These are phyloP conservation scores for Aphaenogaster floridana DNA, from an alignment of 1,140 invertebrate genomes.

Conservation along the genomic window DNA sequence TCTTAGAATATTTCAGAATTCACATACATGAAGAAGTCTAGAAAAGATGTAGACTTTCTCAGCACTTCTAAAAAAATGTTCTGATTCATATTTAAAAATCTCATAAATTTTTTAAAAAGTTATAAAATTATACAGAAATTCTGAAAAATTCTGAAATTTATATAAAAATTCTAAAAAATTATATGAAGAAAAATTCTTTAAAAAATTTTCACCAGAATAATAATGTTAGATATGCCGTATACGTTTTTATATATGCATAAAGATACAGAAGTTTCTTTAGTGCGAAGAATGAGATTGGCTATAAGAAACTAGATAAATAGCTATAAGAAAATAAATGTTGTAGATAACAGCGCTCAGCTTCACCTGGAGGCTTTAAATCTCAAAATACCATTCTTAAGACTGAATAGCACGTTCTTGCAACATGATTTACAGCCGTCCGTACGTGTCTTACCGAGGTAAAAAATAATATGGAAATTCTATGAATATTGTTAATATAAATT, in stretches of 20 bases:
- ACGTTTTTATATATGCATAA: not conserved
- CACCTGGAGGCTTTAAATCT: constrained; percentile 69
- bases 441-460: constrained; percentile 81
- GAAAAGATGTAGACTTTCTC: too few relatives aligned
- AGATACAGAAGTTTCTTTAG: not conserved
- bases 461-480: not conserved
- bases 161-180: too few relatives aligned
- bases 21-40: too few relatives aligned
- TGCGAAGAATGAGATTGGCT: not conserved
- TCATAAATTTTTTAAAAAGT: too few relatives aligned
- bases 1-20: too few relatives aligned
- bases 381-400: constrained; percentile 68
- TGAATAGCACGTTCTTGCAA: constrained; percentile 59
- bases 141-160: too few relatives aligned
- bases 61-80: too few relatives aligned
- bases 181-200: too few relatives aligned
- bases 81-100: too few relatives aligned
- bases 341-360: constrained; percentile 59
- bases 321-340: constrained; percentile 24
- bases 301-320: not conserved
- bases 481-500: constrained; percentile 14
- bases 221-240: not conserved
- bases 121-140: too few relatives aligned
- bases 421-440: constrained; percentile 64
- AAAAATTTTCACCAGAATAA: constrained; percentile 24